phyloP scores from a whole-genome alignment of 2,797 vertebrate genomes.

The Ambastaia sidthimunki region DNA sequence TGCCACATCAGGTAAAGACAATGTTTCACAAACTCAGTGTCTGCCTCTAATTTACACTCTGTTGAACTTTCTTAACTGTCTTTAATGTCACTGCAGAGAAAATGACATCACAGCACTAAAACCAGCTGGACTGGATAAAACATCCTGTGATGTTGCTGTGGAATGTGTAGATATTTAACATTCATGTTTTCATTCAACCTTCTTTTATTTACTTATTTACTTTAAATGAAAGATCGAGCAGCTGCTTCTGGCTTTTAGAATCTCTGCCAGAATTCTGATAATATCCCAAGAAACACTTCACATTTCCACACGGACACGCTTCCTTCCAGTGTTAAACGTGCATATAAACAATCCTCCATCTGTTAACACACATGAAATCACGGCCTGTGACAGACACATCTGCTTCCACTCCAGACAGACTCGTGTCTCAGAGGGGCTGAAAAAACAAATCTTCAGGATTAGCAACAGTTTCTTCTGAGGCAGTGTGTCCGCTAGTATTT shows the following conservation, averaged over 20 bases:
- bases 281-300: conserved; percentile 7
- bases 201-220: conserved; percentile 3
- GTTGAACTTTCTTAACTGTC: conserved; percentile 35
- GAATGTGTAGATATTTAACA: too few relatives aligned
- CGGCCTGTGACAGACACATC: too few relatives aligned
- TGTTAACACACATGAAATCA: too few relatives aligned
- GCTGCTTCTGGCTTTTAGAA: neutral
- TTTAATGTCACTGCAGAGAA: conserved; percentile 21
- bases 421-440: too few relatives aligned
- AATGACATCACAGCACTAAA: conserved; percentile 12
- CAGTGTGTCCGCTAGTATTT: too few relatives aligned
- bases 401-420: too few relatives aligned
- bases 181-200: neutral
- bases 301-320: conserved; percentile 20
- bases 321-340: too few relatives aligned
- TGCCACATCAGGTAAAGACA: conserved; percentile 19
- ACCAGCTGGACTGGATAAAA: too few relatives aligned
- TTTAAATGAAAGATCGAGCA: conserved; percentile 17
- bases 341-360: too few relatives aligned
- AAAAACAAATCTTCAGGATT: too few relatives aligned
- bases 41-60: conserved; percentile 40
- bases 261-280: conserved; percentile 41
- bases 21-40: too few relatives aligned
- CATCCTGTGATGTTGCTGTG: neutral
- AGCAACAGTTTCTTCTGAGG: too few relatives aligned